phyloP scores from a whole-genome alignment of 2,888 invertebrate species.

The Aspidapion aeneum region DNA sequence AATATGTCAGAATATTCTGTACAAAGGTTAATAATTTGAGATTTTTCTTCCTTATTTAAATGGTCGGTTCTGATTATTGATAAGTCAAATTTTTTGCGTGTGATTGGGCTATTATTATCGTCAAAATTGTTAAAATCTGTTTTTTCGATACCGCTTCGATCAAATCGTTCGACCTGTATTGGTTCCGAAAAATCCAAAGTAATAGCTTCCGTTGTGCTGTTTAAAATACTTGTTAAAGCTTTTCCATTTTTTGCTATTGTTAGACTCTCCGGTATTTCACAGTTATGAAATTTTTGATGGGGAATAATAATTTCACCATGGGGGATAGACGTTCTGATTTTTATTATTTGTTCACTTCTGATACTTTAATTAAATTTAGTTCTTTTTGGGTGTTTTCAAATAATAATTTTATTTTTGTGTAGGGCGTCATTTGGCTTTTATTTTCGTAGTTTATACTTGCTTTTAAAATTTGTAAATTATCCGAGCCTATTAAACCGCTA shows the following conservation, averaged over 20 bases:
- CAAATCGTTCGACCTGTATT: too few relatives aligned
- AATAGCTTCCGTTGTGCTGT: not conserved
- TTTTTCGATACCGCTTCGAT: too few relatives aligned
- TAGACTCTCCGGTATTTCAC: conserved; percentile 11
- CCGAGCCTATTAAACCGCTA: conserved; percentile 6
- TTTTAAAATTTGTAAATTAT: conserved; percentile 4
- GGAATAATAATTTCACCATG: conserved; percentile 9
- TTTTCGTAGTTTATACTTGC: conserved; percentile 6
- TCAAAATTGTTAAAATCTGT: too few relatives aligned
- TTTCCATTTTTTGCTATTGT: too few relatives aligned
- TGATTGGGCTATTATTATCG: too few relatives aligned
- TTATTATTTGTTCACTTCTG: conserved; percentile 2
- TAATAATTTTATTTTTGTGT: conserved; percentile 3
- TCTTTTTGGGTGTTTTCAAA: too few relatives aligned
- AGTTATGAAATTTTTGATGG: conserved; percentile 10
- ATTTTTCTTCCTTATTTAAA: conserved; percentile 25
- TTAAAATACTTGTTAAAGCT: too few relatives aligned
- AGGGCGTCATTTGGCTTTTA: conserved; percentile 1
- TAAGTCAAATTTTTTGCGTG: too few relatives aligned
- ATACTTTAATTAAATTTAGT: too few relatives aligned
- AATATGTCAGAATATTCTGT: conserved; percentile 20
- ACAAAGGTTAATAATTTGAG: conserved; percentile 16
- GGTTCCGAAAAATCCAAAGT: too few relatives aligned
- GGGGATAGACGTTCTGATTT: conserved; percentile 6
- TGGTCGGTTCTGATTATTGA: conserved; percentile 23